Evolutionary conservation across 1,140 invertebrate genomes (phyloP).

Genomic region (Ceratina calcarata): DNA sequence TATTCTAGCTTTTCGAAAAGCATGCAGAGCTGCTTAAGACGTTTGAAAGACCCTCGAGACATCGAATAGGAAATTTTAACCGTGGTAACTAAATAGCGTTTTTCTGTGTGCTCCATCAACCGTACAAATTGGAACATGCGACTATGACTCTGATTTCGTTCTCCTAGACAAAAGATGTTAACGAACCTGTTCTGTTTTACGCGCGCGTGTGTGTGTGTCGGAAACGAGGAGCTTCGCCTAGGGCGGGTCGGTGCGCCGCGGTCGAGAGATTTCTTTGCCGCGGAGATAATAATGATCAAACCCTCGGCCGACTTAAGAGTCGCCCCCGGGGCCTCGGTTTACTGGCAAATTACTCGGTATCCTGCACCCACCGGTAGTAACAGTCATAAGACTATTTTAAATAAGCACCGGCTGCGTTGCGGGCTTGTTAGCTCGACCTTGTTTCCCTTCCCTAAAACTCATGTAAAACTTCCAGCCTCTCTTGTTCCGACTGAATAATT

Average conservation of each 20-base stretch:
- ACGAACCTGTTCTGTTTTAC: conserved; percentile 6
- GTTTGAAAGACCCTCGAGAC: too few species aligned
- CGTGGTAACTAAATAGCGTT: too few species aligned
- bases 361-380: conserved; percentile 59
- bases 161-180: conserved; percentile 37
- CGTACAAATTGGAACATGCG: too few species aligned
- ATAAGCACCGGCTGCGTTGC: conserved; percentile 48
- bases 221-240: conserved; percentile 41
- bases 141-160: background rate
- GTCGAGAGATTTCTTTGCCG: conserved; percentile 64
- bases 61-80: too few species aligned
- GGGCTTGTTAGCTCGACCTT: conserved; percentile 19
- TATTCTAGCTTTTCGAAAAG: background rate
- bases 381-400: conserved; percentile 56
- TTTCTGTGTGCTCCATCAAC: too few species aligned
- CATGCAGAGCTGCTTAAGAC: conserved; percentile 21
- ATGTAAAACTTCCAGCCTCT: background rate
- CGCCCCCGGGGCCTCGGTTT: conserved; percentile 52
- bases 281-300: conserved; percentile 63
- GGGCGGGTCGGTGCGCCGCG: conserved; percentile 30
- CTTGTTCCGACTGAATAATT: background rate
- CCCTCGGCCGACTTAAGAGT: conserved; percentile 50
- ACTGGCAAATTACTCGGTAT: conserved; percentile 61
- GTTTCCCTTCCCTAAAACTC: conserved; percentile 7
- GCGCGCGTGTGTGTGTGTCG: conserved; percentile 37